Conservation (phyloP, 2,888 invertebrate genomes). For the Syrphus vitripennis region DNA sequence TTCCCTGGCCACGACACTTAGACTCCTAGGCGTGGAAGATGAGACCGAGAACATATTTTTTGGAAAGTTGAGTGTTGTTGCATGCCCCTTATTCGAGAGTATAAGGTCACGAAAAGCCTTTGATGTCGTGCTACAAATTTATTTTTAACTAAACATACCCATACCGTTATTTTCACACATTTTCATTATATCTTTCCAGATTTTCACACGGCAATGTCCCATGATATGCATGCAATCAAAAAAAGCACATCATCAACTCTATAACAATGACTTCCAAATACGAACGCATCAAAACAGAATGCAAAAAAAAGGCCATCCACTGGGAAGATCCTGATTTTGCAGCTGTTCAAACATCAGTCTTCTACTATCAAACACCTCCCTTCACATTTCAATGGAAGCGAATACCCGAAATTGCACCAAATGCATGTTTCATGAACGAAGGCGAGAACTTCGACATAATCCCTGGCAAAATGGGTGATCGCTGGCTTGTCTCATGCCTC, state of each 20-base stretch:
- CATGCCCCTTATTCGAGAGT: too few species aligned
- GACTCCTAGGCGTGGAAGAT: too few species aligned
- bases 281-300: conserved; percentile 91
- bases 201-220: background rate
- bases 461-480: conserved; percentile 94
- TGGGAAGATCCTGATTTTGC: conserved; percentile 97
- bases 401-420: conserved; percentile 86
- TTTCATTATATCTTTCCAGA: too few species aligned
- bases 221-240: conserved; percentile 53
- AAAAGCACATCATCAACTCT: conserved; percentile 10
- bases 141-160: too few species aligned
- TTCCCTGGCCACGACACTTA: too few species aligned
- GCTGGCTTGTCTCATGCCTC: conserved; percentile 94
- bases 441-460: conserved; percentile 90
- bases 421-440: conserved; percentile 82
- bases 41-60: too few species aligned
- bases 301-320: conserved; percentile 89
- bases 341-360: conserved; percentile 93
- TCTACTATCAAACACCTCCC: conserved; percentile 96
- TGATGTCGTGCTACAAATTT: too few species aligned
- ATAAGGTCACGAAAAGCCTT: too few species aligned
- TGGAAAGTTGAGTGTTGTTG: too few species aligned
- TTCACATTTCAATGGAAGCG: conserved; percentile 96
- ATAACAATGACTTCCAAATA: conserved; percentile 82
- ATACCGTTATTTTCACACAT: too few species aligned